phyloP scores from a whole-genome alignment of 2,113 vertebrate genomes.

The Elephas maximus region DNA sequence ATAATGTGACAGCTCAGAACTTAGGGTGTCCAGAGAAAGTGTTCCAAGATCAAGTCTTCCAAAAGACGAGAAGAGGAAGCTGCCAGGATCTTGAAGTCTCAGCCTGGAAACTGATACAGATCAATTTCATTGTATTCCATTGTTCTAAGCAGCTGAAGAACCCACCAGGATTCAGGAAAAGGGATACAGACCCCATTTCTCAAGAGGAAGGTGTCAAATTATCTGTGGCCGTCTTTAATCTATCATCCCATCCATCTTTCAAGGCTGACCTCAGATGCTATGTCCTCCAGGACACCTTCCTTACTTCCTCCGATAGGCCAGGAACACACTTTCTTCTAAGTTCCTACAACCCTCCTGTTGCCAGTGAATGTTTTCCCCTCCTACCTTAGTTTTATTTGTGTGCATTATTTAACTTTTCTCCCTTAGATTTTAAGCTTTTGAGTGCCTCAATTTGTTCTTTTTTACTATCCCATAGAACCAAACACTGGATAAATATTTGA shows the following conservation, averaged over 20 bases:
- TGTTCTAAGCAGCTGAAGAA: neutral
- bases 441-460: neutral
- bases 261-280: neutral
- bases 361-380: neutral
- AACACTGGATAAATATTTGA: neutral
- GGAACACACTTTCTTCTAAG: neutral
- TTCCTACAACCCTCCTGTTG: neutral
- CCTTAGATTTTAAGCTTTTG: neutral
- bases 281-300: neutral
- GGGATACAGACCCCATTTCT: neutral
- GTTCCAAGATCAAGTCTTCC: neutral
- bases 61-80: neutral
- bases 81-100: neutral
- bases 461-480: neutral
- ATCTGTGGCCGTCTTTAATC: neutral
- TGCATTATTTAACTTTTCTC: constrained; percentile 3
- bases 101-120: neutral
- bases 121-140: neutral
- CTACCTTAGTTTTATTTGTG: neutral
- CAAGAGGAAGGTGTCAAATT: neutral
- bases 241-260: neutral
- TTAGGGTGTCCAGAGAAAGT: neutral
- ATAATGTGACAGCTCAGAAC: neutral
- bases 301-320: neutral
- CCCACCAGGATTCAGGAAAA: neutral